Evolutionary conservation across 1,140 invertebrate genomes (phyloP), one percentile per base, ranked within the genome.

Genomic region (Zaprionus inermis): DNA sequence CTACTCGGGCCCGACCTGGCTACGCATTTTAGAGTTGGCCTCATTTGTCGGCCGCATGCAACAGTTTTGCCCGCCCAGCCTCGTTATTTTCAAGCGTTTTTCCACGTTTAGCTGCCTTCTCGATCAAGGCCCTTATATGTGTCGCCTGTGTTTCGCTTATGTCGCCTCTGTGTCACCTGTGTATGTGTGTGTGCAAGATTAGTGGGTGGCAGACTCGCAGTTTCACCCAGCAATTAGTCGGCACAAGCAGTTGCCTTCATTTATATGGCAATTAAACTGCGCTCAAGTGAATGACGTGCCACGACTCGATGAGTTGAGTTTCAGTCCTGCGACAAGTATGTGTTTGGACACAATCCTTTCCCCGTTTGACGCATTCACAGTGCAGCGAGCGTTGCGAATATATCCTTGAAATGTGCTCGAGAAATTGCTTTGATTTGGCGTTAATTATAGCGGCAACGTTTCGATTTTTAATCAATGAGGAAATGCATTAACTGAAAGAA

Each of bases 261-360:
- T 82, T 82, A 76, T 79, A 70, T 82, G 83, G 83, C 83, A 79
- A 82, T 85, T 88, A 88, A 85, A 79, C 69, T 69, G 44, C 61
- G 51, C 60, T 74, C 63, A 61, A 64, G 65, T 18, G 59, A 49
- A 24, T 72, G 59, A 56, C 41, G 69, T 73, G 49, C 66, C 52
- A 38, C 54, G 49, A 52, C 66, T 66, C 61, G 24, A 68, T 68
- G 54, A 49, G 44, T 10, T 38, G 41, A 38, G 52, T 46, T 70
- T 28, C 68, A 44, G 20, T 20, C 41, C 30, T 16, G 28, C 9
- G 34, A 38, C 14, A 38, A n/a, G 51, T 66, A 20, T 65, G 24
- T 56, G 30, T 32, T 1, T 4, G 52, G 16, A 52, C 10, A 22
- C 14, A 32, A 44, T 46, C 44, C 24, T 34, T 54, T 69, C 28